Conservation (phyloP, 2,888 invertebrate species). For the Tiliacea aurago region DNA sequence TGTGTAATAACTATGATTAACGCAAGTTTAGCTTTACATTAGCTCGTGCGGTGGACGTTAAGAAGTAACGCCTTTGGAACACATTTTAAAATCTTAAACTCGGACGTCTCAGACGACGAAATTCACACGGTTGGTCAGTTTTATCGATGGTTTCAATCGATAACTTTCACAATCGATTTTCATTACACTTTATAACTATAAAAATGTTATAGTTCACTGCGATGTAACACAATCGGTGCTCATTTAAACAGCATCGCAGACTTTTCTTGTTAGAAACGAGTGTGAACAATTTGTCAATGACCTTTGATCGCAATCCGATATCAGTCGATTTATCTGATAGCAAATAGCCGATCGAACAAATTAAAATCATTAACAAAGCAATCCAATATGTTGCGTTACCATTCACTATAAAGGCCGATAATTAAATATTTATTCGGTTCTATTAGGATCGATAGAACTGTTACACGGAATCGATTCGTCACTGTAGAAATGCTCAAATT, state of each 20-base stretch:
- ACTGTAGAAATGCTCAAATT: conserved; percentile 85
- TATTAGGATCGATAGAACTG: conserved; percentile 84
- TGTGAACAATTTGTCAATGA: conserved; percentile 64
- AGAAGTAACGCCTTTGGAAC: conserved; percentile 69
- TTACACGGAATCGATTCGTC: conserved; percentile 86
- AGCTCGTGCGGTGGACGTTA: conserved; percentile 77
- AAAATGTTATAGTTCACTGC: conserved; percentile 49
- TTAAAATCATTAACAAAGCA: conserved; percentile 84
- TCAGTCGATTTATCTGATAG: conserved; percentile 65
- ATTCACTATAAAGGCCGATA: conserved; percentile 86
- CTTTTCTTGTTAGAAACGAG: conserved; percentile 64
- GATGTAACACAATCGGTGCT: conserved; percentile 60
- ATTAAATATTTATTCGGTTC: conserved; percentile 90
- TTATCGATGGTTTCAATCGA: conserved; percentile 72
- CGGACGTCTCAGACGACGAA: conserved; percentile 70
- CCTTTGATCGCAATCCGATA: conserved; percentile 65
- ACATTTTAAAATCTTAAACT: conserved; percentile 68
- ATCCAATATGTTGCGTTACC: conserved; percentile 85
- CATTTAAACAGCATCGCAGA: conserved; percentile 66
- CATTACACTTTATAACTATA: conserved; percentile 62
- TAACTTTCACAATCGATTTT: conserved; percentile 73
- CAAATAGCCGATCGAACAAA: conserved; percentile 72
- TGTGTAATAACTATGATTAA: conserved; percentile 83
- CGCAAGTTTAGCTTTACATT: conserved; percentile 79
- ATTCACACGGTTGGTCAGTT: conserved; percentile 69